Base-by-base conservation (phyloP, 2,888 invertebrate species). In the Cybosia mesomella region DNA sequence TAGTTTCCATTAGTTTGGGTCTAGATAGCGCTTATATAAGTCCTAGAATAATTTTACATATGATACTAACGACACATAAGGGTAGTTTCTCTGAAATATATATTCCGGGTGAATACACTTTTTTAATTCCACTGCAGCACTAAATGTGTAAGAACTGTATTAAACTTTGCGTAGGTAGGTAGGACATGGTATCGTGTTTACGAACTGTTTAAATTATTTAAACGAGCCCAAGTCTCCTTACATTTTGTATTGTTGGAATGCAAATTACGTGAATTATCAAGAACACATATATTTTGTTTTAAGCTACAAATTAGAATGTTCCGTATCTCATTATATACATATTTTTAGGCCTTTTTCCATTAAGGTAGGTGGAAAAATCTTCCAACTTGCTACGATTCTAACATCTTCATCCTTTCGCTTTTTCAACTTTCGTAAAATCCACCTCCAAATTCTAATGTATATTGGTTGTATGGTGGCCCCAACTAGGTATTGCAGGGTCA, bases 221-320 rank as follows among this genome's bases (percentile, higher is more conserved):
- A 59, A 65, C 67, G 15, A 68, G 61, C 54, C 39, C n/a, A 18
- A 55, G 55, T 70, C 64, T 70, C 10, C 28, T 60, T 10, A 66
- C 39, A 55, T 21, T 53, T 39, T 66, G 43, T 57, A 22, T 61
- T 61, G 43, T 65, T 8, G 2, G 59, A 76, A 71, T 67, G 68
- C 58, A 36, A 55, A 68, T 59, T 72, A 74, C 75, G 77, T 76
- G 80, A 61, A 72, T 58, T 55, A 74, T 62, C 71, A 64, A 60
- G 28, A 49, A 72, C 66, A 36, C 49, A 39, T 68, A 57, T 55
- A 49, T 57, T 49, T 49, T n/a, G 49, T 65, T 79, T 59, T 13
- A 11, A 28, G 64, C 65, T 66, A 67, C 15, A 69, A 66, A 68
- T 55, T 28, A 55, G 54, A 67, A 43, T 39, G 64, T 62, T 71